Evolutionary conservation across 2,888 invertebrate genomes (phyloP).

Genomic region (Noctuana brunneofusca): DNA sequence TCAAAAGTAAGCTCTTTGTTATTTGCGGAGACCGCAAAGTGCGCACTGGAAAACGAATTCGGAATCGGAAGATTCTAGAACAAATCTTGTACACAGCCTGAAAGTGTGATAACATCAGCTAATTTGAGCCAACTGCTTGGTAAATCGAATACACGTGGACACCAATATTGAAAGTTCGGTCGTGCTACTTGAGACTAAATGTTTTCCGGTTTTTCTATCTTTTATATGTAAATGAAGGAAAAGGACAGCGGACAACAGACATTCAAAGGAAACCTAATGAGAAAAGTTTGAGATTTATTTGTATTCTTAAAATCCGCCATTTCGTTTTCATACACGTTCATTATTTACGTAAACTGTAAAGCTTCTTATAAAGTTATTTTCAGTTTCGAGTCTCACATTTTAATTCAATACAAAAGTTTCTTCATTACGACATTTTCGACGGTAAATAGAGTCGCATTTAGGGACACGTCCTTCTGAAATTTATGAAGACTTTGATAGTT

Average conservation of each 20-base stretch:
- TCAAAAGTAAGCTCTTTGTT: not conserved
- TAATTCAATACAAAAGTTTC: conserved; percentile 1
- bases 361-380: conserved; percentile 2
- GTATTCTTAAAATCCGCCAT: not conserved
- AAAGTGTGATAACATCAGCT: conserved; percentile 13
- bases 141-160: conserved; percentile 7
- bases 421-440: not conserved
- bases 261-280: not conserved
- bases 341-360: conserved; percentile 1
- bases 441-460: not conserved
- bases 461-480: not conserved
- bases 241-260: not conserved
- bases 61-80: conserved; percentile 8
- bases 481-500: conserved; percentile 9
- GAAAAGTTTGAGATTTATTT: conserved; percentile 3
- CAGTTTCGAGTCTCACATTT: not conserved
- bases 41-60: conserved; percentile 2
- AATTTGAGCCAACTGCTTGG: conserved; percentile 13
- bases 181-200: too few species aligned
- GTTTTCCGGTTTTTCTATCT: not conserved
- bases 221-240: not conserved
- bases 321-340: not conserved
- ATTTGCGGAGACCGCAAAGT: conserved; percentile 4
- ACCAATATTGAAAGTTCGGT: conserved; percentile 18
- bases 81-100: conserved; percentile 23